Evolutionary conservation across 1,140 invertebrate species (phyloP).

Genomic region (Platyura marginata): DNA sequence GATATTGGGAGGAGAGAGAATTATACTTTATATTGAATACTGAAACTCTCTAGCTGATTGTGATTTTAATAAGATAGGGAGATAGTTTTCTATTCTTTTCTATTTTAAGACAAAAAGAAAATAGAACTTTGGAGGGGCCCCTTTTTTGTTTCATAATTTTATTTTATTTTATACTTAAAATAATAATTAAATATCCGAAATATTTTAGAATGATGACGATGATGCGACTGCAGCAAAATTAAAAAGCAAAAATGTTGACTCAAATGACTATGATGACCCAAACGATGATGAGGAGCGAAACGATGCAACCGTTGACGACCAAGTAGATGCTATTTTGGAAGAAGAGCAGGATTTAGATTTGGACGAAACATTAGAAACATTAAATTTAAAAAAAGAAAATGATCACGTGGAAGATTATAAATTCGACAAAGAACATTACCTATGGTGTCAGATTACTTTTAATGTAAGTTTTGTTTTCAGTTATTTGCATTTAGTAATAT

Average conservation of each 20-base stretch:
- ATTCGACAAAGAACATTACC: slow-evolving; percentile 48
- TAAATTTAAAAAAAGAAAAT: slow-evolving; percentile 19
- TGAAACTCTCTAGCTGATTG: too few relatives aligned
- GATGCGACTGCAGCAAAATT: slow-evolving; percentile 35
- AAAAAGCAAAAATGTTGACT: slow-evolving; percentile 35
- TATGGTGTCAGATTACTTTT: slow-evolving; percentile 58
- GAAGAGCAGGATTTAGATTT: slow-evolving; percentile 25
- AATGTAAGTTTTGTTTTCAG: slow-evolving; percentile 27
- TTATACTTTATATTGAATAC: too few relatives aligned
- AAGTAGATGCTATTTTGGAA: slow-evolving; percentile 5
- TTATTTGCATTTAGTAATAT: slow-evolving; percentile 2
- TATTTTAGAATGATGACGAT: slow-evolving; percentile 23
- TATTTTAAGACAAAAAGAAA: too few relatives aligned
- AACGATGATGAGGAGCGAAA: slow-evolving; percentile 30
- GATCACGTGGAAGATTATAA: slow-evolving; percentile 36
- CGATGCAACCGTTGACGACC: slow-evolving; percentile 30
- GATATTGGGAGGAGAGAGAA: too few relatives aligned
- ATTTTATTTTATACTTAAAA: too few relatives aligned
- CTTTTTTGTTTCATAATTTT: too few relatives aligned
- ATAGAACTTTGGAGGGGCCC: too few relatives aligned
- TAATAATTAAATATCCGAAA: not conserved
- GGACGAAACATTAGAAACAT: slow-evolving; percentile 17
- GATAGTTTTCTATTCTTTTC: too few relatives aligned
- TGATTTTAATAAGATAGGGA: too few relatives aligned
- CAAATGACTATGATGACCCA: slow-evolving; percentile 52